Percentiles rank a stretch among this genome's conserved stretches.
These are phyloP conservation scores for Eupeodes luniger DNA, from an alignment of 2,888 invertebrate genomes.

Conservation along the genomic window DNA sequence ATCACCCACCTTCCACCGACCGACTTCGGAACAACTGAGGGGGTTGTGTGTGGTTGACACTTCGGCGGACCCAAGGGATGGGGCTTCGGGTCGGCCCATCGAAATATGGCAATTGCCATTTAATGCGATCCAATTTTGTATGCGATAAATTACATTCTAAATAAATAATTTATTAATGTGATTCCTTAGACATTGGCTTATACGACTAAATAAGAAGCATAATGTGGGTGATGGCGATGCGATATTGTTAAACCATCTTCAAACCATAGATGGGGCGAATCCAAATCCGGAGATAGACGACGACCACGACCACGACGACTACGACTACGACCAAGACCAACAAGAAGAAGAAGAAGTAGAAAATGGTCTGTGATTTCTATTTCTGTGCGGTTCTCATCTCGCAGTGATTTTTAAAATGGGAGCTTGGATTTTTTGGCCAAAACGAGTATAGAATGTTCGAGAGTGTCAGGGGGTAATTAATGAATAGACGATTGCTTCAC, in stretches of 20 bases:
- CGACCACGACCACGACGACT: neutral
- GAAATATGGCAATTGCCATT: conserved; percentile 78
- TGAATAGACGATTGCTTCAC: conserved; percentile 72
- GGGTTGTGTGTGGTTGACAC: conserved; percentile 69
- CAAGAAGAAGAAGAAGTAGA: neutral
- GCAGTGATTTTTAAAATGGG: conserved; percentile 60
- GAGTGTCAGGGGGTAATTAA: conserved; percentile 53
- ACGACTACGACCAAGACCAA: neutral
- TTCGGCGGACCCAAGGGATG: conserved; percentile 50
- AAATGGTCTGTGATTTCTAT: conserved; percentile 53
- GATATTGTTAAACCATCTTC: neutral
- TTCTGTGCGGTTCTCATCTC: conserved; percentile 35
- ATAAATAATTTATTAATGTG: conserved; percentile 77
- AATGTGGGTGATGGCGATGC: conserved; percentile 1
- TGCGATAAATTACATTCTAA: conserved; percentile 77
- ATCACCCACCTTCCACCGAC: too few species aligned
- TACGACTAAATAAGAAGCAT: neutral
- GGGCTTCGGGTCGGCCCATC: conserved; percentile 59
- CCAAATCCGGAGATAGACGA: neutral
- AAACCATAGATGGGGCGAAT: neutral
- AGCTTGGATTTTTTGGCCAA: conserved; percentile 52
- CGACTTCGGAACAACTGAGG: neutral
- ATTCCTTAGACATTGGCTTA: conserved; percentile 54
- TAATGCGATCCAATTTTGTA: conserved; percentile 78
- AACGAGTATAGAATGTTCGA: neutral